Percentiles rank a stretch among this genome's conserved stretches.
Conservation (phyloP, 1,140 invertebrate species). For the Ctenoplectra terminalis region DNA sequence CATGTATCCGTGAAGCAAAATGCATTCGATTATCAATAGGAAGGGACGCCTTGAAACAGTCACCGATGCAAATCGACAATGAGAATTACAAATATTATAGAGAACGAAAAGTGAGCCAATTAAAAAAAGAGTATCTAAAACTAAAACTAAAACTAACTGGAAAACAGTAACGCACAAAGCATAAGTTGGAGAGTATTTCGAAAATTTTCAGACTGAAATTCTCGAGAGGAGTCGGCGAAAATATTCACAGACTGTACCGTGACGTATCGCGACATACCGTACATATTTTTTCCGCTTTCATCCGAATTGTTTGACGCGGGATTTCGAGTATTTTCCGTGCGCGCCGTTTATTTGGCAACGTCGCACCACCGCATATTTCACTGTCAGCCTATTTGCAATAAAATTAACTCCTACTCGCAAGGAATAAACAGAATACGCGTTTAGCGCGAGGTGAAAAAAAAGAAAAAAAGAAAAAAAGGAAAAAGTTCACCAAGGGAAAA, state of each 20-base stretch:
- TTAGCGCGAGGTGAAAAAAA: conserved; percentile 57
- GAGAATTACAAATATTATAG: neutral
- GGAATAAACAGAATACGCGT: conserved; percentile 66
- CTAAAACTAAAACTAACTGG: too few species aligned
- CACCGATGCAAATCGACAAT: conserved; percentile 15
- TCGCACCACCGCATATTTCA: conserved; percentile 49
- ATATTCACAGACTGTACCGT: neutral
- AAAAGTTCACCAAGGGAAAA: conserved; percentile 29
- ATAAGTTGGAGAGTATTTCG: neutral
- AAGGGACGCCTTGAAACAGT: conserved; percentile 11
- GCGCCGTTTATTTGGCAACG: conserved; percentile 62
- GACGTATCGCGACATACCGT: neutral
- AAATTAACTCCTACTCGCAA: conserved; percentile 70
- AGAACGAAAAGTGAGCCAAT: neutral
- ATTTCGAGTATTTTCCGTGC: conserved; percentile 1
- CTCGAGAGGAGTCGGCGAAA: neutral
- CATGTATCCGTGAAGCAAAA: conserved; percentile 21
- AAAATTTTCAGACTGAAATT: neutral
- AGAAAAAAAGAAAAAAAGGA: neutral
- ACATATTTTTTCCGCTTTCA: conserved; percentile 19
- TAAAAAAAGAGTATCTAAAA: neutral
- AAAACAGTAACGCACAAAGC: too few species aligned
- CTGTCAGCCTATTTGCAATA: conserved; percentile 68
- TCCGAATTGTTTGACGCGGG: neutral
- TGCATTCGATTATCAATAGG: conserved; percentile 31